Conservation (phyloP, 2,797 vertebrate species). For the Gymnodraco acuticeps region DNA sequence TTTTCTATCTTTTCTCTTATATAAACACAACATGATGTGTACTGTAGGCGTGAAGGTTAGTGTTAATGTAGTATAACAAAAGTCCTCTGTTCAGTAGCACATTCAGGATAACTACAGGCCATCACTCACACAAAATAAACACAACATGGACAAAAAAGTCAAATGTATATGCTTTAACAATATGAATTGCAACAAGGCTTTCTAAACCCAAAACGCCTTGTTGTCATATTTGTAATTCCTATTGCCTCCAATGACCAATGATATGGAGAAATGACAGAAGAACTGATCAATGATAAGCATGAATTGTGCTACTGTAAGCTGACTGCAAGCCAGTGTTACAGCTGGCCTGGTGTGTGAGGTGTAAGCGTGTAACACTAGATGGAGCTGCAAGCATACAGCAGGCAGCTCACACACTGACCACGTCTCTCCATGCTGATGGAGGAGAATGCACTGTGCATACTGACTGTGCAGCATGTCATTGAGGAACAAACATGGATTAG, state of each 20-base stretch:
- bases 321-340: neutral
- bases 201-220: neutral
- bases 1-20: neutral
- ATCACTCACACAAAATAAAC: neutral
- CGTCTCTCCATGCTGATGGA: slow-evolving; percentile 3
- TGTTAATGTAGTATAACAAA: neutral
- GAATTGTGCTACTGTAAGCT: neutral
- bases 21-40: neutral
- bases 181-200: too few species aligned
- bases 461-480: neutral
- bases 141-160: neutral
- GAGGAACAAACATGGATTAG: slow-evolving; percentile 10
- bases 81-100: neutral
- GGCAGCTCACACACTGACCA: neutral
- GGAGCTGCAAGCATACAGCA: slow-evolving; percentile 86
- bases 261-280: neutral
- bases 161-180: neutral
- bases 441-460: slow-evolving; percentile 19
- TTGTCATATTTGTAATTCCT: neutral
- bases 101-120: neutral
- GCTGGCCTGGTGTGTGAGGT: slow-evolving; percentile 8
- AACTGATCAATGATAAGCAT: slow-evolving; percentile 6
- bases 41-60: too few species aligned
- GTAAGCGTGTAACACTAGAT: slow-evolving; percentile 80
- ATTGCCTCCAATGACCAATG: neutral